Percentiles rank a stretch among this genome's conserved stretches.
These are phyloP conservation scores for Tenthredo scrophulariae DNA, from an alignment of 2,888 invertebrate genomes.

Conservation along the genomic window DNA sequence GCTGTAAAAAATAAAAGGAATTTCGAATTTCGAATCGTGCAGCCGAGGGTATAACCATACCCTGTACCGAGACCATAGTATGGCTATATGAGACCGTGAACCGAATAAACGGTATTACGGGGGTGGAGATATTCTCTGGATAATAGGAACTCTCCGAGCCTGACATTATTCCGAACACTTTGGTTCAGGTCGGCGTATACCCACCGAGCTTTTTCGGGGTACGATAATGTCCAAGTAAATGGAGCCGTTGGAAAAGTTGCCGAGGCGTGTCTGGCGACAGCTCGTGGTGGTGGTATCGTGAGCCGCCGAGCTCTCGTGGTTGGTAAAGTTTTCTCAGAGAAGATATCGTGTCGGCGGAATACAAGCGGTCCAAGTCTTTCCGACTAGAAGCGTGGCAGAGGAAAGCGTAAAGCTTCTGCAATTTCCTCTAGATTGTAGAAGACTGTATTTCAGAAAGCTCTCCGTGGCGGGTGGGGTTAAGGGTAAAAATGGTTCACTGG, in stretches of 20 bases:
- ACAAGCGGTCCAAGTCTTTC: neutral
- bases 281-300: constrained; percentile 8
- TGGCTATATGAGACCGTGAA: neutral
- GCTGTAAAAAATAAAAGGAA: neutral
- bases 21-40: neutral
- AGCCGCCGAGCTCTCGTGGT: neutral
- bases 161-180: neutral
- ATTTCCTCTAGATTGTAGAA: constrained; percentile 31
- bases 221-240: neutral
- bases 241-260: constrained; percentile 29
- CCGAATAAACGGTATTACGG: neutral
- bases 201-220: neutral
- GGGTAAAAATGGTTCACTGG: neutral
- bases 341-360: neutral
- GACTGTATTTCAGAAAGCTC: constrained; percentile 16
- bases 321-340: neutral
- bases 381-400: neutral
- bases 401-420: neutral
- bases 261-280: constrained; percentile 22
- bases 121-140: neutral
- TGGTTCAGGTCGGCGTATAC: constrained; percentile 1
- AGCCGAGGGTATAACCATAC: neutral
- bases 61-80: neutral
- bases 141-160: neutral
- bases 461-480: neutral